Percentiles rank a stretch among this genome's conserved stretches.
phyloP scores from a whole-genome alignment of 2,888 invertebrate species.

The Nowickia ferox region DNA sequence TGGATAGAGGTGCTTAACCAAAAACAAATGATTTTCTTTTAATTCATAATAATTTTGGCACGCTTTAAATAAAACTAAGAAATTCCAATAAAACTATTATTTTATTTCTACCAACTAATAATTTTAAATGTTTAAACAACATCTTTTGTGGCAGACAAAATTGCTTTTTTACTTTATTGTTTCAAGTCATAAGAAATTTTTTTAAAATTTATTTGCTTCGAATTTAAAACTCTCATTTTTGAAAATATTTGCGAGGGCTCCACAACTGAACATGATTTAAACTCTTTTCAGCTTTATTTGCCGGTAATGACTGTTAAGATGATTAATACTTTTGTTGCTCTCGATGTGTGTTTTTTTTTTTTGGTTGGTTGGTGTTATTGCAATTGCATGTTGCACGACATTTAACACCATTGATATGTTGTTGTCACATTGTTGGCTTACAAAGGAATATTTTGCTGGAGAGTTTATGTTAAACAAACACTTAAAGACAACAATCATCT shows the following conservation, averaged over 20 bases:
- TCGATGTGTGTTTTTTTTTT: background rate
- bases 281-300: conserved; percentile 14
- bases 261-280: conserved; percentile 40
- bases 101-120: background rate
- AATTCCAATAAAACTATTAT: too few relatives aligned
- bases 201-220: conserved; percentile 46
- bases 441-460: conserved; percentile 24
- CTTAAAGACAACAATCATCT: conserved; percentile 54
- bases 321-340: conserved; percentile 7
- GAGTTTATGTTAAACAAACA: conserved; percentile 32
- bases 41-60: too few relatives aligned
- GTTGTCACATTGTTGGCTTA: conserved; percentile 64
- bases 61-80: too few relatives aligned
- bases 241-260: conserved; percentile 11
- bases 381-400: conserved; percentile 69
- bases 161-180: background rate
- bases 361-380: conserved; percentile 10
- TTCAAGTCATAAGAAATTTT: background rate
- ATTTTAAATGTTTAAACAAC: background rate
- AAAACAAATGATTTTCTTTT: too few relatives aligned
- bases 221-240: conserved; percentile 45
- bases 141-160: background rate
- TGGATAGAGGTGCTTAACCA: too few relatives aligned
- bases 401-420: conserved; percentile 68
- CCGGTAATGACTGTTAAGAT: conserved; percentile 28